A percentile compares a stretch with the other conserved stretches of the same genome.
Conservation (phyloP, 2,797 vertebrate species). For the Halcyon leucocephala region DNA sequence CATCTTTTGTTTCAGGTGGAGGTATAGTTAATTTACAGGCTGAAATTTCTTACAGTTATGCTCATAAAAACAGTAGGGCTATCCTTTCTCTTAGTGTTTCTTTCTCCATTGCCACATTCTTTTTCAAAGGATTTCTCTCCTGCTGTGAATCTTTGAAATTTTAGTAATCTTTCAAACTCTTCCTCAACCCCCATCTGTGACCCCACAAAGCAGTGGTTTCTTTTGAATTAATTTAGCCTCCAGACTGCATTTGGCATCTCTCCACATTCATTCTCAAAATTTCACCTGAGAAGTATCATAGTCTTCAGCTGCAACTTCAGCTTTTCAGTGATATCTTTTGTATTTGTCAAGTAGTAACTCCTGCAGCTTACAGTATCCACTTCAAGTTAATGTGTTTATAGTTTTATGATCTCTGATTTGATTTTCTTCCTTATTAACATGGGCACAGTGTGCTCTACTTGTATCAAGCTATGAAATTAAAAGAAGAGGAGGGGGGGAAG, state of each 20-base stretch:
- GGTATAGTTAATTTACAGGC: neutral
- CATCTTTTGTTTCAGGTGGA: neutral
- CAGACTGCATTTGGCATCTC: neutral
- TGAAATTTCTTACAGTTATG: neutral
- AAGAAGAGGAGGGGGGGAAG: fast-evolving
- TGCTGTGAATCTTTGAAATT: neutral
- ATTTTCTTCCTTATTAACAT: neutral
- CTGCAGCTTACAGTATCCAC: neutral
- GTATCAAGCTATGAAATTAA: neutral
- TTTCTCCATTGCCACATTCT: neutral
- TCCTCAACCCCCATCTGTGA: fast-evolving
- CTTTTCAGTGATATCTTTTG: neutral
- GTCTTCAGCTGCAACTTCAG: neutral
- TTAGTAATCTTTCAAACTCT: neutral
- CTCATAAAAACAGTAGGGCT: neutral
- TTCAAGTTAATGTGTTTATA: neutral
- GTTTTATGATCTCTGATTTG: neutral
- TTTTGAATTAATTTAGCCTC: neutral
- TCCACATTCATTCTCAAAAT: neutral
- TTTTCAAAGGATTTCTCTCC: neutral
- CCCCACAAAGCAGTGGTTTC: fast-evolving
- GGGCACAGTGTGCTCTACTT: neutral
- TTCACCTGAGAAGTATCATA: neutral
- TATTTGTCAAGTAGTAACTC: neutral
- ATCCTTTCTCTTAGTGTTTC: neutral